Evolutionary conservation across 2,888 invertebrate species (phyloP).

Genomic region (Aromia moschata): DNA sequence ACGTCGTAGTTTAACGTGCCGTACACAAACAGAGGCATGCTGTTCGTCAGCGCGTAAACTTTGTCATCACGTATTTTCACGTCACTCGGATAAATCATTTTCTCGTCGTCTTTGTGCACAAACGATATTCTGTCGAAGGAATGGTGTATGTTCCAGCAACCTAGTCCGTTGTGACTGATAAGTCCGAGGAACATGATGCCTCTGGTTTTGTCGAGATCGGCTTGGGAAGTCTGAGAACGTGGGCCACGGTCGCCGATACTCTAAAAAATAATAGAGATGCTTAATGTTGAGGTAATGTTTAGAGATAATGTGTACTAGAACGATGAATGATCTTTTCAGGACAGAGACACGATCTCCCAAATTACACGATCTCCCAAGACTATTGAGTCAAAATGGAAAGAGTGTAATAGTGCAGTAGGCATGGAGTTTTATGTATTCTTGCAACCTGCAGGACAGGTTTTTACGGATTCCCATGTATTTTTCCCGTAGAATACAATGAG

Average conservation of each 20-base stretch:
- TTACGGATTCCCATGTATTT: no score
- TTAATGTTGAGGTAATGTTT: no score
- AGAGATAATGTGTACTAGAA: no score
- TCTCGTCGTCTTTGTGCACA: conserved; percentile 78
- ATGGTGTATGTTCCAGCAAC: conserved; percentile 77
- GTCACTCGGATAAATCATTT: conserved; percentile 81
- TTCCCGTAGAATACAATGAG: no score
- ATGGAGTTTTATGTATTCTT: no score
- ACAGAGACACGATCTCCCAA: background rate
- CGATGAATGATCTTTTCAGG: no score
- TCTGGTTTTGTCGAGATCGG: conserved; percentile 77
- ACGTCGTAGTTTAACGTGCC: conserved; percentile 76
- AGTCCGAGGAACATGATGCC: conserved; percentile 82
- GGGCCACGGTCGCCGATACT: conserved; percentile 73
- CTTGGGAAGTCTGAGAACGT: conserved; percentile 72
- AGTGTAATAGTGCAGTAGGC: no score
- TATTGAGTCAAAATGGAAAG: no score
- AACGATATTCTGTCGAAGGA: conserved; percentile 75
- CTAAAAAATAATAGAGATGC: conserved; percentile 66
- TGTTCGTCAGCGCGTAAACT: conserved; percentile 77
- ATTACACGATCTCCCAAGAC: background rate
- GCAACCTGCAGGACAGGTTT: no score
- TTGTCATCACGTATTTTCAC: conserved; percentile 75
- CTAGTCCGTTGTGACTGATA: conserved; percentile 83
- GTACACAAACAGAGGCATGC: conserved; percentile 81